Percentiles rank a stretch among this genome's conserved stretches.
Evolutionary conservation across 2,113 vertebrate genomes (phyloP).

Genomic region (Meriones unguiculatus): DNA sequence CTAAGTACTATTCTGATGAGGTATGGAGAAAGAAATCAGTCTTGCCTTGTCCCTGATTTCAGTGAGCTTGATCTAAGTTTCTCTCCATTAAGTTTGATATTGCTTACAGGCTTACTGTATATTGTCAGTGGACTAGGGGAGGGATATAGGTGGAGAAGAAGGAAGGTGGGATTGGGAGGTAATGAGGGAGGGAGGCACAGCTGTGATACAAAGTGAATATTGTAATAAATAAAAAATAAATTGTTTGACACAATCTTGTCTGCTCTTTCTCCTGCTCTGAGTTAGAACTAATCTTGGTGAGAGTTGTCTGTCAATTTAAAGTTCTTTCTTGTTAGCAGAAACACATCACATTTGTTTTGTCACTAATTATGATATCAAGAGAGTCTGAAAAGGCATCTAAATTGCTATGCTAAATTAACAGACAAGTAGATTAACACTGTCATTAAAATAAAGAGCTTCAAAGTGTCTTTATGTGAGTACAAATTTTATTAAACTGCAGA

Average conservation of each 20-base stretch:
- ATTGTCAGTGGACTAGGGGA: too few relatives aligned
- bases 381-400: not conserved
- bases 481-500: slow-evolving; percentile 3
- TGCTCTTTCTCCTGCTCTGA: not conserved
- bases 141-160: too few relatives aligned
- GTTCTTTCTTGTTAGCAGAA: slow-evolving; percentile 6
- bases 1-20: too few relatives aligned
- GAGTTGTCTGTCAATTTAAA: slow-evolving; percentile 51
- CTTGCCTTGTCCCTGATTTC: too few relatives aligned
- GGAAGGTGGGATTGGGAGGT: too few relatives aligned
- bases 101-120: too few relatives aligned
- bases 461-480: not conserved
- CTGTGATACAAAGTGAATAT: too few relatives aligned
- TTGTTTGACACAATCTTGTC: not conserved
- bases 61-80: too few relatives aligned
- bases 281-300: not conserved
- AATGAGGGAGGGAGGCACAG: too few relatives aligned
- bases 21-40: too few relatives aligned
- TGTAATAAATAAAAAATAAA: too few relatives aligned
- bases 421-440: not conserved
- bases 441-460: slow-evolving; percentile 34
- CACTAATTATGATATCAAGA: slow-evolving; percentile 31
- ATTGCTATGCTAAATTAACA: slow-evolving; percentile 47
- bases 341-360: slow-evolving; percentile 45
- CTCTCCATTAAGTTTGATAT: too few relatives aligned